Conservation (phyloP, 2,888 invertebrate species). For the Choristoneura rosaceana region DNA sequence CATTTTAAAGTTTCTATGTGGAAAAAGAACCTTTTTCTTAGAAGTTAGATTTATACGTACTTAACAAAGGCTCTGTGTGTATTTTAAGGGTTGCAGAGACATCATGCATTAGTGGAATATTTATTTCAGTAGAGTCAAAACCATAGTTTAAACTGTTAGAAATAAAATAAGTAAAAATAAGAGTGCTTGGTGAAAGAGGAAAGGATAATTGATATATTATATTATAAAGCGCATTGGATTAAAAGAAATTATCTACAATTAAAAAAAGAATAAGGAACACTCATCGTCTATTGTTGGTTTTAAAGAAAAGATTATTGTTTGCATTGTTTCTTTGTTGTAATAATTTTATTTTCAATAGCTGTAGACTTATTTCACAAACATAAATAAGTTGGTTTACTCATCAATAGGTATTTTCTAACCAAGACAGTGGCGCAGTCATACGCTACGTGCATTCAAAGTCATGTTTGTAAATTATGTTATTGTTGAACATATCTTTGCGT, state of each 20-base stretch:
- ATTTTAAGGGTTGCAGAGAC: too few species aligned
- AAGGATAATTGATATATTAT: too few species aligned
- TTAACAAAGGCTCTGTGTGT: too few species aligned
- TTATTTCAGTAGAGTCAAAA: too few species aligned
- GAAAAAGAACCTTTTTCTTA: too few species aligned
- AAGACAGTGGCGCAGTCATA: not conserved
- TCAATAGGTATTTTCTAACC: not conserved
- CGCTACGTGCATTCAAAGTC: not conserved
- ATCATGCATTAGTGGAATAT: too few species aligned
- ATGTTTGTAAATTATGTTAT: constrained; percentile 2
- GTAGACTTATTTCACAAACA: not conserved
- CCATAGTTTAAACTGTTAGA: too few species aligned
- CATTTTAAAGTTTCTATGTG: too few species aligned
- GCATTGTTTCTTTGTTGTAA: not conserved
- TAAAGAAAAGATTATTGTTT: not conserved
- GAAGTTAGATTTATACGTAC: too few species aligned
- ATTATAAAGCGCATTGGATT: too few species aligned
- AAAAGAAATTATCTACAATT: not conserved
- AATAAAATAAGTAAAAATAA: too few species aligned
- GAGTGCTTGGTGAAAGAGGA: too few species aligned
- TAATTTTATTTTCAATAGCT: not conserved
- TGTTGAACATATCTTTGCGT: constrained; percentile 19
- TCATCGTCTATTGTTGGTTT: not conserved
- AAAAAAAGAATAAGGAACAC: not conserved
- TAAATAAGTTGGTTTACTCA: not conserved